Conservation (phyloP, 2,888 invertebrate species). For the Phengaris alcon region DNA sequence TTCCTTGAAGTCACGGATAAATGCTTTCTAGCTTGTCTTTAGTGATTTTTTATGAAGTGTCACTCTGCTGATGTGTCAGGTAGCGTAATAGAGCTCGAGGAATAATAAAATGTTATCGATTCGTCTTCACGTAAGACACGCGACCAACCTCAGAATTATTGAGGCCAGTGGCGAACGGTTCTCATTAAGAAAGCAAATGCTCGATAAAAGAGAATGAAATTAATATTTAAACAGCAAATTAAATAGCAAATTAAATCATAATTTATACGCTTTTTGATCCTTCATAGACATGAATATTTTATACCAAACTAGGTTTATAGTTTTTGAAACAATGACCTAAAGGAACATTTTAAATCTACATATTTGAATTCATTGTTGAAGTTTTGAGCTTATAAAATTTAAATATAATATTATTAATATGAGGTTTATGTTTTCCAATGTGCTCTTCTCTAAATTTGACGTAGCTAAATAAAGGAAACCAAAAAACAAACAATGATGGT, state of each 20-base stretch:
- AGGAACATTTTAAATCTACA: too few relatives aligned
- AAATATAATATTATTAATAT: too few relatives aligned
- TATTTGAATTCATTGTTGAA: too few relatives aligned
- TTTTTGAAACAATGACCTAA: too few relatives aligned
- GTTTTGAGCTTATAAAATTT: too few relatives aligned
- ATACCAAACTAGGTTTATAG: not conserved
- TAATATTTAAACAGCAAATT: too few relatives aligned
- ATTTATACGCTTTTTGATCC: not conserved
- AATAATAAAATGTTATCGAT: slow-evolving; percentile 25
- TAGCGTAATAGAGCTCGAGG: not conserved
- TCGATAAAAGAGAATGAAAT: slow-evolving; percentile 18
- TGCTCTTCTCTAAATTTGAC: too few relatives aligned
- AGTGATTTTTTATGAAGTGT: not conserved
- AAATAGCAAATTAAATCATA: not conserved
- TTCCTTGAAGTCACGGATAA: not conserved
- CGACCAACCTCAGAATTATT: slow-evolving; percentile 12
- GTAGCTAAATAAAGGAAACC: too few relatives aligned
- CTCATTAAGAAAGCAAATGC: slow-evolving; percentile 9
- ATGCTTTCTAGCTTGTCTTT: not conserved
- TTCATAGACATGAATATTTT: not conserved
- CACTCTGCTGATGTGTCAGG: not conserved
- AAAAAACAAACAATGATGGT: too few relatives aligned
- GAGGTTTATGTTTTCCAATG: too few relatives aligned
- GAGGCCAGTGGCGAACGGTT: not conserved
- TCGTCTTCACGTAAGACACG: slow-evolving; percentile 13